Evolutionary conservation across 2,888 invertebrate species (phyloP).

Genomic region (Galeopsomyia nigrocyanea): DNA sequence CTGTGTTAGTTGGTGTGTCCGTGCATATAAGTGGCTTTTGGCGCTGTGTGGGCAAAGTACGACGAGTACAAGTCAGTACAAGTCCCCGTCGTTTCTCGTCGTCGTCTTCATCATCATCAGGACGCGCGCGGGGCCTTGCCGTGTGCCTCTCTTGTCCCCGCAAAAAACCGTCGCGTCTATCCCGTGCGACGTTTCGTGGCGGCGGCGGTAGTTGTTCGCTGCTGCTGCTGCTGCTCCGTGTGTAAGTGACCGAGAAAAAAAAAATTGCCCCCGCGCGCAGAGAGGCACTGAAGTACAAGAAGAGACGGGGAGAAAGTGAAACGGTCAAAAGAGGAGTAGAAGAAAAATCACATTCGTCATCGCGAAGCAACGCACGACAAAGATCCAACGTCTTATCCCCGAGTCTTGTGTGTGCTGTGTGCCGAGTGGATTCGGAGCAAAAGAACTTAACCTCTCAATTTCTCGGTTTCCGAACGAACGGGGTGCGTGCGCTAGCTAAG

Average conservation of each 20-base stretch:
- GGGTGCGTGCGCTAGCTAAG: not conserved
- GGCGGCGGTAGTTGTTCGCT: not conserved
- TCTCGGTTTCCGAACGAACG: not conserved
- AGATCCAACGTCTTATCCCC: too few species aligned
- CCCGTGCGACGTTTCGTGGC: conserved; percentile 33
- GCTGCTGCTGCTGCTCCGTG: not conserved
- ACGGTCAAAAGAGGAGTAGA: too few species aligned
- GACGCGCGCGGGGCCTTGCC: conserved; percentile 2
- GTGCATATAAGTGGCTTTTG: conserved; percentile 4
- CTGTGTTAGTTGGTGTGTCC: not conserved
- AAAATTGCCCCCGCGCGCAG: not conserved
- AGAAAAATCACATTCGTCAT: too few species aligned
- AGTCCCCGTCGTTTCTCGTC: not conserved
- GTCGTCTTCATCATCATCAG: not conserved
- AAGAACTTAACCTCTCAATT: not conserved
- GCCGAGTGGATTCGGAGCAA: not conserved
- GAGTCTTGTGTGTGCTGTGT: too few species aligned
- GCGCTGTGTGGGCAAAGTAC: conserved; percentile 9
- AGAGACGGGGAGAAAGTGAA: too few species aligned
- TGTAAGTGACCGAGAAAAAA: conserved; percentile 18
- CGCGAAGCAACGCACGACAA: too few species aligned
- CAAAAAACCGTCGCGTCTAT: conserved; percentile 8
- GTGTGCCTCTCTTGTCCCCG: conserved; percentile 6
- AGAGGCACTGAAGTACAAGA: too few species aligned
- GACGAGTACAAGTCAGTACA: conserved; percentile 14